phyloP scores from a whole-genome alignment of 2,888 invertebrate genomes.

The Litoditis marina region DNA sequence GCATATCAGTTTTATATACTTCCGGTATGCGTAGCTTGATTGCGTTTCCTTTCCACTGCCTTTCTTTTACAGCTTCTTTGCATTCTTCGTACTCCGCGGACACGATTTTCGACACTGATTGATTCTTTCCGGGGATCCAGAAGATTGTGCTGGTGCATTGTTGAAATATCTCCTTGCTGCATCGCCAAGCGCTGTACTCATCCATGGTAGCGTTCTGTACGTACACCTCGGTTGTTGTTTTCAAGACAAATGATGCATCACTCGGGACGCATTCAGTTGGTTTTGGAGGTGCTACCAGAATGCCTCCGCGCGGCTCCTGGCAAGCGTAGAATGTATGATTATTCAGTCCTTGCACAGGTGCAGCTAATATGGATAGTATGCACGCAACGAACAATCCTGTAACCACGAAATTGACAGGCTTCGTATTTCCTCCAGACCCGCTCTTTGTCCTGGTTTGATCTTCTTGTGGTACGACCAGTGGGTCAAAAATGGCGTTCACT shows the following conservation, averaged over 20 bases:
- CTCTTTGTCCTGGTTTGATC: too few species aligned
- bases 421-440: too few species aligned
- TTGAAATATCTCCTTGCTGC: not conserved
- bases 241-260: too few species aligned
- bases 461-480: too few species aligned
- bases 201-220: not conserved
- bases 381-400: too few species aligned
- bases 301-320: not conserved
- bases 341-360: too few species aligned
- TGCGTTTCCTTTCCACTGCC: not conserved
- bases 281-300: not conserved
- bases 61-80: not conserved
- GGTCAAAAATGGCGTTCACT: too few species aligned
- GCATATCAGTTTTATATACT: not conserved
- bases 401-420: too few species aligned
- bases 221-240: not conserved
- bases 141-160: not conserved
- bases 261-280: too few species aligned
- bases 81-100: not conserved
- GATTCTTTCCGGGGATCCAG: not conserved
- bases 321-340: not conserved
- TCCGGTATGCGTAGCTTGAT: not conserved
- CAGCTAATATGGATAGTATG: not conserved
- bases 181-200: constrained; percentile 1
- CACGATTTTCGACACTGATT: not conserved